These are phyloP conservation scores for Boleophthalmus pectinirostris DNA, from an alignment of 2,113 vertebrate species.

Conservation along the genomic window DNA sequence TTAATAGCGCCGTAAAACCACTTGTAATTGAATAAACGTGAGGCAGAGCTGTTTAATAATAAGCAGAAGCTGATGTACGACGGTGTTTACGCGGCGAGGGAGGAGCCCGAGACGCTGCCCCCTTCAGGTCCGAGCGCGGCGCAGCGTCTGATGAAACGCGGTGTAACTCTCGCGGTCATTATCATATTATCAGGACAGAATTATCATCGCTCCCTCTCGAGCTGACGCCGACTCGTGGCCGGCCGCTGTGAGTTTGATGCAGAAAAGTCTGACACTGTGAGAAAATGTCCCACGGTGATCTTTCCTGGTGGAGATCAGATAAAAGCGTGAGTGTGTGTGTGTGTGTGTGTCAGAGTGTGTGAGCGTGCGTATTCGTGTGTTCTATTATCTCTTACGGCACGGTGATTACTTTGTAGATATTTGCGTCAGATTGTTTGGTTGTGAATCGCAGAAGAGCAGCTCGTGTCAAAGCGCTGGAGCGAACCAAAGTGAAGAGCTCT, in stretches of 20 bases:
- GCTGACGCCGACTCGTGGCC: slow-evolving; percentile 44
- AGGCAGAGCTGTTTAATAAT: too few species aligned
- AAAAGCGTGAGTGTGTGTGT: slow-evolving; percentile 53
- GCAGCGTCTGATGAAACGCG: slow-evolving; percentile 65
- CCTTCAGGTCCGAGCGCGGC: slow-evolving; percentile 62
- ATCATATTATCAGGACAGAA: slow-evolving; percentile 49
- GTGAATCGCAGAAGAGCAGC: too few species aligned
- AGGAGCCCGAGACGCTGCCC: slow-evolving; percentile 3
- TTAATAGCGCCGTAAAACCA: too few species aligned
- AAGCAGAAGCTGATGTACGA: slow-evolving; percentile 26
- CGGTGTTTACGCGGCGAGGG: neutral
- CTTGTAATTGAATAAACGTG: too few species aligned
- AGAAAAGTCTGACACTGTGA: slow-evolving; percentile 47
- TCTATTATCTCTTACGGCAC: slow-evolving; percentile 31
- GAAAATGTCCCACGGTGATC: slow-evolving; percentile 59
- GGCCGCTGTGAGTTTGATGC: slow-evolving; percentile 22
- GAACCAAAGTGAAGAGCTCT: neutral
- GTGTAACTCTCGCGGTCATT: slow-evolving; percentile 40
- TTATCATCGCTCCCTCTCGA: slow-evolving; percentile 32
- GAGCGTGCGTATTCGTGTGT: slow-evolving; percentile 21
- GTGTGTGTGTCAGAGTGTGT: slow-evolving; percentile 35
- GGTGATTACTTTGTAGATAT: neutral
- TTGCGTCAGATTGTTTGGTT: too few species aligned
- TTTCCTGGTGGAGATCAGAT: slow-evolving; percentile 70
- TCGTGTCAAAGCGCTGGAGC: neutral